Evolutionary conservation across 2,113 vertebrate genomes (phyloP), one percentile per base, ranked within the genome.

Genomic region (Bos javanicus): DNA sequence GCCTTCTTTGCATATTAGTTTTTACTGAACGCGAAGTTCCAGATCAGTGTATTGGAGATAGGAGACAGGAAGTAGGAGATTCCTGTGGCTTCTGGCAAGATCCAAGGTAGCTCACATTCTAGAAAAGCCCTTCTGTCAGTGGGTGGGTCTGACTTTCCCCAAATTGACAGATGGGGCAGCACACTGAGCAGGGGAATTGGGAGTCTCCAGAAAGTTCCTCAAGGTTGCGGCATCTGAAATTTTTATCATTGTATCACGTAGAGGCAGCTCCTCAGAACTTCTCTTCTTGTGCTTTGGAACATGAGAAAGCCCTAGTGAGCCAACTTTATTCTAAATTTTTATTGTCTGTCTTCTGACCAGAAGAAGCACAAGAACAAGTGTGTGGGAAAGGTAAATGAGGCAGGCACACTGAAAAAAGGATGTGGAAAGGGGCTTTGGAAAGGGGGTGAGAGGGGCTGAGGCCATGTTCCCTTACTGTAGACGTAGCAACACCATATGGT

Each of bases 381-480:
- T 43, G 43, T 48, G 56, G 16, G 30, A n/a, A 30, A 28, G 7
- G 6, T 16, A 60, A 28, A 59, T 33, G 8, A 13, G 1, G 5
- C 46, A 14, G 64, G 17, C 33, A 17, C 14, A 26, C 12, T 7
- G 28, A 43, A 46, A 46, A 19, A 14, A 21, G 36, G 21, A n/a
- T 6, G 28, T 25, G 16, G 6, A 57, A 78, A 28, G 50, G 10
- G n/a, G 17, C 48, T 7, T 15, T 15, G 33, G 56, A 81, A 71
- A 95, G 43, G 5, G 62, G 14, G 19, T 14, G 0, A 50, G n/a
- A 3, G 36, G 13, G 21, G 23, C 9, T 26, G 6, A 52, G 67
- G 5, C 5, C 39, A 9, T 23, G 15, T n/a, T 56, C 7, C 15
- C 8, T 7, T 9, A 1, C 30, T 15, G 1, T 50, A 17, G 28